Evolutionary conservation across 2,797 vertebrate genomes (phyloP).

Genomic region (Sebastes nivosus): DNA sequence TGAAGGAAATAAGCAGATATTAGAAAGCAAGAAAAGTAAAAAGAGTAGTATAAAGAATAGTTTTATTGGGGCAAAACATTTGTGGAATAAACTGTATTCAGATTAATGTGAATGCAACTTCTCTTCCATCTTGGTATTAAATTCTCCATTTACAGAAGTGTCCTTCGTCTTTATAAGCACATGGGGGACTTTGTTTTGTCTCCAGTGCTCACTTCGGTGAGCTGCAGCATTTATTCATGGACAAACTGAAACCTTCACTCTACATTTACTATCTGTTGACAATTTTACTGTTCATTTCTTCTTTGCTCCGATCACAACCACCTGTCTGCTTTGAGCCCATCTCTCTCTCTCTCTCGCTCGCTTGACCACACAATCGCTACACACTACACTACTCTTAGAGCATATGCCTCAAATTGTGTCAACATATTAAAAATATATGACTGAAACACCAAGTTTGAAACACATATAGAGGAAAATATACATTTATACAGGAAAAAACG

Average conservation of each 20-base stretch:
- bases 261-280: neutral
- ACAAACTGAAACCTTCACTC: neutral
- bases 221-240: neutral
- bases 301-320: neutral
- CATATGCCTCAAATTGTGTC: neutral
- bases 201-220: no score
- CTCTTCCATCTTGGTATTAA: neutral
- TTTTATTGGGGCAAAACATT: neutral
- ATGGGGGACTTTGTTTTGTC: neutral
- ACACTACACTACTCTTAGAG: neutral
- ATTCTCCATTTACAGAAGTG: neutral
- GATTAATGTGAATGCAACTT: neutral
- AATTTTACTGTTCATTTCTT: neutral
- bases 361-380: neutral
- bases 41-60: neutral
- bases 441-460: neutral
- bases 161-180: neutral
- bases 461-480: neutral
- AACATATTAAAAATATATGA: neutral
- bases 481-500: neutral
- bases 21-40: neutral
- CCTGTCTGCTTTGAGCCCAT: neutral
- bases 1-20: slow-evolving; percentile 1
- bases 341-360: neutral
- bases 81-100: neutral